Conservation (phyloP, 1,140 invertebrate species). For the Steinernema feltiae region DNA sequence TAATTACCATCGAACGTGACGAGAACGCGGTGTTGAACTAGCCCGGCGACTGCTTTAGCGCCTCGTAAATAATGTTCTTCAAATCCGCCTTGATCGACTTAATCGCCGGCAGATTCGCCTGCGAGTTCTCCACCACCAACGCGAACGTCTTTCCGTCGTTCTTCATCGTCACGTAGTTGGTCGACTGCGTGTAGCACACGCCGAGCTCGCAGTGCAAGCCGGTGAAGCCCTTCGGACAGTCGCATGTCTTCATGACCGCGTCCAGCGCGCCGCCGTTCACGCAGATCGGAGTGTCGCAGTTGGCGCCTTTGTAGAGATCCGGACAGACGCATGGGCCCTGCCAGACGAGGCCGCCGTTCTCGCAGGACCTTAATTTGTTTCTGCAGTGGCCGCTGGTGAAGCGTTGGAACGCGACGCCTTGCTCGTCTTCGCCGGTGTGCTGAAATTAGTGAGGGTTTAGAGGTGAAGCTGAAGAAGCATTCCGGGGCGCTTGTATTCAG, state of each 20-base stretch:
- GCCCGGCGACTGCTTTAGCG: neutral
- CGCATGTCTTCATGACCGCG: neutral
- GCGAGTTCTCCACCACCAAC: neutral
- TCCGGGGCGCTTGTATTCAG: no score
- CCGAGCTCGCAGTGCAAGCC: slow-evolving; percentile 31
- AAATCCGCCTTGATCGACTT: neutral
- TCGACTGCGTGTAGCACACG: neutral
- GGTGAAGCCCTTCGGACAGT: slow-evolving; percentile 25
- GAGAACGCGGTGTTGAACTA: slow-evolving; percentile 1
- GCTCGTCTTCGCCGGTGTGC: slow-evolving; percentile 35
- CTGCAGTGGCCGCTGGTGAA: slow-evolving; percentile 30
- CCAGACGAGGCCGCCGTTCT: neutral
- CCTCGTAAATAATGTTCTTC: neutral
- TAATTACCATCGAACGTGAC: slow-evolving; percentile 11
- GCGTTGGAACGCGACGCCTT: slow-evolving; percentile 36
- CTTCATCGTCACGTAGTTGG: neutral
- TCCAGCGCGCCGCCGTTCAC: neutral
- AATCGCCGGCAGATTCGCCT: neutral
- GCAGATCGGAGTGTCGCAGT: neutral
- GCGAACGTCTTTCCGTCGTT: slow-evolving; percentile 9
- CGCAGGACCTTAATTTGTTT: neutral
- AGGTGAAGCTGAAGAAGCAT: no score
- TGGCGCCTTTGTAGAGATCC: neutral
- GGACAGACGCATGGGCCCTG: neutral
- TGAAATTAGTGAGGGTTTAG: slow-evolving; percentile 20